These are phyloP conservation scores for Aleiodes sp. DNA, from an alignment of 1,140 invertebrate species.

Conservation along the genomic window DNA sequence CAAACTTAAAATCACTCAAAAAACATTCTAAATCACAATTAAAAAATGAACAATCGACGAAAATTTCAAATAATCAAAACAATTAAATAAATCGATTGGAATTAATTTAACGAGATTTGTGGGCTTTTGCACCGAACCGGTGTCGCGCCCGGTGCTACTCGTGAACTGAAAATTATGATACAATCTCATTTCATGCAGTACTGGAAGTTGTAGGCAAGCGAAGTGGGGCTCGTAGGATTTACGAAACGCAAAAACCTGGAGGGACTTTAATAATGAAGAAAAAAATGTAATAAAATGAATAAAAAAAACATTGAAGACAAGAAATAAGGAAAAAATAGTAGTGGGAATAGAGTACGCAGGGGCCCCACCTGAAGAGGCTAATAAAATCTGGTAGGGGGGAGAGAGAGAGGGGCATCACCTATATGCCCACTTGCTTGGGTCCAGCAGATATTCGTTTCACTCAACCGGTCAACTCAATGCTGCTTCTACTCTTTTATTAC, in stretches of 20 bases:
- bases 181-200: constrained; percentile 23
- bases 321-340: neutral
- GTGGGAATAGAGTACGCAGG: neutral
- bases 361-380: neutral
- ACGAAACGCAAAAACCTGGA: constrained; percentile 9
- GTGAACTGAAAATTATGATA: constrained; percentile 31
- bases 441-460: constrained; percentile 23
- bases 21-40: no score
- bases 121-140: constrained; percentile 17
- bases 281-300: no score
- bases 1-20: no score
- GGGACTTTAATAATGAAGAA: constrained; percentile 19
- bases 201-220: neutral
- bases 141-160: constrained; percentile 32
- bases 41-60: no score
- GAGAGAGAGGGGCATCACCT: neutral
- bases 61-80: neutral
- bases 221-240: neutral
- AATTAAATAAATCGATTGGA: neutral
- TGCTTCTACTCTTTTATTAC: constrained; percentile 44
- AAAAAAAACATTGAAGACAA: neutral
- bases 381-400: neutral
- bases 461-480: constrained; percentile 23
- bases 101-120: neutral
- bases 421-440: constrained; percentile 13